Evolutionary conservation across 2,888 invertebrate genomes (phyloP).

Genomic region (Beris chalybata): DNA sequence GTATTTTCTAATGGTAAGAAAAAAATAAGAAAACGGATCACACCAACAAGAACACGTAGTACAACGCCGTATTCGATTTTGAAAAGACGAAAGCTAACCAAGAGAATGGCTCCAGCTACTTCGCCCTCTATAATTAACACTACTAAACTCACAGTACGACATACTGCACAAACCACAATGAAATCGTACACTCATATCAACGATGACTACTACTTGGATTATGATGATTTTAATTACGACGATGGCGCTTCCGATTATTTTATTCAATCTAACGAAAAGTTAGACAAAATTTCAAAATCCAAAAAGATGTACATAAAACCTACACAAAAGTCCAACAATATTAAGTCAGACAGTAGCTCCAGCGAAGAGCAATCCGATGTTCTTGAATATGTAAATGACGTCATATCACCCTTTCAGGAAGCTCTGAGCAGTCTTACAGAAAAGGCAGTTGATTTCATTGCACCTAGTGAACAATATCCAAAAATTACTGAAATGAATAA

Average conservation of each 20-base stretch:
- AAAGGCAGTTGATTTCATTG: slow-evolving; percentile 4
- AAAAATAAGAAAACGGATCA: not conserved
- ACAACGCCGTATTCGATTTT: not conserved
- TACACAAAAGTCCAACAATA: not conserved
- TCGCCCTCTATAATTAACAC: not conserved
- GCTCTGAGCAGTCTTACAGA: slow-evolving; percentile 38
- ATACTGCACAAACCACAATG: not conserved
- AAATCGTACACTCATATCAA: not conserved
- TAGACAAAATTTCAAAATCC: too few relatives aligned
- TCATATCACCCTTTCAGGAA: slow-evolving; percentile 52
- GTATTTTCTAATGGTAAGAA: not conserved
- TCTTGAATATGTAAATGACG: slow-evolving; percentile 48
- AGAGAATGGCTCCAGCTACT: slow-evolving; percentile 17
- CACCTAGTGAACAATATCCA: not conserved
- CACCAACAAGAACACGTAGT: not conserved
- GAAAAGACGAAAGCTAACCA: slow-evolving; percentile 14
- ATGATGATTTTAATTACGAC: slow-evolving; percentile 22
- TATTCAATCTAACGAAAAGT: slow-evolving; percentile 3
- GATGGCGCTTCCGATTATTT: slow-evolving; percentile 17
- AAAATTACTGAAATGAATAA: not conserved
- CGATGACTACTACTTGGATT: slow-evolving; percentile 26
- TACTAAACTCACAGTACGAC: too few relatives aligned
- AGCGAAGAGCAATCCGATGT: slow-evolving; percentile 39
- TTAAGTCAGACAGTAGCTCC: slow-evolving; percentile 38
- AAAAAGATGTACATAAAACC: not conserved